These are phyloP conservation scores for Entomyzon cyanotis DNA, from an alignment of 2,113 vertebrate genomes.

Conservation along the genomic window DNA sequence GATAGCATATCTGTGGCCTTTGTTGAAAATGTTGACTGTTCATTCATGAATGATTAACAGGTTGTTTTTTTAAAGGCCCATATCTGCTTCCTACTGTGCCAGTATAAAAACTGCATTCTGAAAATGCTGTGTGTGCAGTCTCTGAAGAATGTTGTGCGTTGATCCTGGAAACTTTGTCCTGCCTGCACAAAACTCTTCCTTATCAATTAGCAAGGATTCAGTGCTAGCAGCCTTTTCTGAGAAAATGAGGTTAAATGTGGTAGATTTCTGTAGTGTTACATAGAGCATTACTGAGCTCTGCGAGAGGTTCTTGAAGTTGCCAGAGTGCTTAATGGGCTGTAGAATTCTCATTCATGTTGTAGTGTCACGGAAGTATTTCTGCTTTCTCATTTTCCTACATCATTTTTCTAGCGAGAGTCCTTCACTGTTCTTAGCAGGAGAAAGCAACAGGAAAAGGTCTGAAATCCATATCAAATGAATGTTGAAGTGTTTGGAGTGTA, in stretches of 20 bases:
- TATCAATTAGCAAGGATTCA: background rate
- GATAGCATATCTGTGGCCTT: constrained; percentile 4
- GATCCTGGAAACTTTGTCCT: background rate
- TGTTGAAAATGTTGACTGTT: constrained; percentile 38
- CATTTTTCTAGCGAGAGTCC: background rate
- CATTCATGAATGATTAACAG: constrained; percentile 62
- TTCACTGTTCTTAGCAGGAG: background rate
- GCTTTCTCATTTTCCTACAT: background rate
- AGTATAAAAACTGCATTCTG: background rate
- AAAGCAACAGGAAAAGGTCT: background rate
- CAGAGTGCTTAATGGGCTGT: background rate
- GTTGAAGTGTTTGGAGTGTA: background rate
- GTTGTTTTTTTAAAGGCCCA: background rate
- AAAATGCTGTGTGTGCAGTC: background rate
- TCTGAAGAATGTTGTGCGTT: background rate
- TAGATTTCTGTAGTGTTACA: background rate
- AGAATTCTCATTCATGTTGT: background rate
- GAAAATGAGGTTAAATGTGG: background rate
- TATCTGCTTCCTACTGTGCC: constrained; percentile 6
- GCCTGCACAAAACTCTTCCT: background rate
- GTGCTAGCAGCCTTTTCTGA: background rate
- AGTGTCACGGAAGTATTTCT: background rate
- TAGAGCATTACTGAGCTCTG: background rate
- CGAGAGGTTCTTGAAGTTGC: background rate
- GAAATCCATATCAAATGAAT: background rate